phyloP scores from a whole-genome alignment of 2,797 vertebrate species.

The Harpagifer antarcticus region DNA sequence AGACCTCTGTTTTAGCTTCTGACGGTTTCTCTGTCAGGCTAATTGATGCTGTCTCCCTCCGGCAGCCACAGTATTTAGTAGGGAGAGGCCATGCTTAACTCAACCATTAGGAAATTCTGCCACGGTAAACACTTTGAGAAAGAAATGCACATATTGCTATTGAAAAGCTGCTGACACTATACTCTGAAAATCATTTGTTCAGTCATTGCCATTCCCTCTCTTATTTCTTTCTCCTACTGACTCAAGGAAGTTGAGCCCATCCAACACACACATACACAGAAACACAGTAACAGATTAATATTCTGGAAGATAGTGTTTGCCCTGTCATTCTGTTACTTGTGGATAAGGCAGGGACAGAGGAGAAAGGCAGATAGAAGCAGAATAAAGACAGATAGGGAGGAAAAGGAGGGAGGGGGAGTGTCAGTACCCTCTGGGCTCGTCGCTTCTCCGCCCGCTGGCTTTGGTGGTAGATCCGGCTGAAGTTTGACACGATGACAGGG shows the following conservation, averaged over 20 bases:
- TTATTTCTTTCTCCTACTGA: slow-evolving; percentile 55
- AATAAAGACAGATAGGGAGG: slow-evolving; percentile 50
- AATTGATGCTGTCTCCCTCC: slow-evolving; percentile 73
- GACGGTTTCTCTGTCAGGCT: slow-evolving; percentile 68
- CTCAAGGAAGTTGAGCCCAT: slow-evolving; percentile 62
- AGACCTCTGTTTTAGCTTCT: slow-evolving; percentile 84
- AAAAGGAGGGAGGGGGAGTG: slow-evolving; percentile 25
- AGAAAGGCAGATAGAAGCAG: slow-evolving; percentile 59
- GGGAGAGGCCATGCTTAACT: slow-evolving; percentile 63
- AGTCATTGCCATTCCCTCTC: slow-evolving; percentile 66
- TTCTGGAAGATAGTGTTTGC: slow-evolving; percentile 73
- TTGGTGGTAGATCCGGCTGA: slow-evolving; percentile 98
- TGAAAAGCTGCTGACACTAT: slow-evolving; percentile 78
- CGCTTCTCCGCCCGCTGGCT: slow-evolving; percentile 96
- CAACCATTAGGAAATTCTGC: slow-evolving; percentile 68
- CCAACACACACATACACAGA: slow-evolving; percentile 60
- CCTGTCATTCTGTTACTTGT: slow-evolving; percentile 73
- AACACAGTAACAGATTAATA: slow-evolving; percentile 75
- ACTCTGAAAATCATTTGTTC: slow-evolving; percentile 76
- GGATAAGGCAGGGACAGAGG: slow-evolving; percentile 72
- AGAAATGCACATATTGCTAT: slow-evolving; percentile 70
- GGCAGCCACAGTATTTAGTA: slow-evolving; percentile 69
- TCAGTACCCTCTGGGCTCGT: slow-evolving; percentile 92
- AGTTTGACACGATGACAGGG: slow-evolving; percentile 97
- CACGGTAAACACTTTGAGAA: slow-evolving; percentile 70